Base-by-base conservation (phyloP, 2,113 vertebrate species). In the Oncorhynchus masou region DNA sequence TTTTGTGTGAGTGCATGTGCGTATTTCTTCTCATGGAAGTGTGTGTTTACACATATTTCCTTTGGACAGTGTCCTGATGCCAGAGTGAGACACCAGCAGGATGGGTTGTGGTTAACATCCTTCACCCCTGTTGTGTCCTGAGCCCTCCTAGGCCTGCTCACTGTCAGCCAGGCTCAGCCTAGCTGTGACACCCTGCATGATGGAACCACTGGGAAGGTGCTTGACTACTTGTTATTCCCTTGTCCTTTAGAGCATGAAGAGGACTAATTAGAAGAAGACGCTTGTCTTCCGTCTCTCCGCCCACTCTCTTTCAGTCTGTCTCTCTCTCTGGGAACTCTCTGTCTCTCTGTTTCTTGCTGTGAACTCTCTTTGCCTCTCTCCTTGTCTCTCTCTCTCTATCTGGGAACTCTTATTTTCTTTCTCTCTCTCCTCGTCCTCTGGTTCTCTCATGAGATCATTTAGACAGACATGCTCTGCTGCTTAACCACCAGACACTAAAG, bases 21-120 rank as follows among this genome's bases (percentile, higher is more conserved):
- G 39, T 11, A 45, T 45, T 45, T 12, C 39, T 12, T 45, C 39
- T 45, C 39, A 45, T 45, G 39, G 39, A 45, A 45, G 39, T 45
- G 9, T 85, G 82, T 90, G 88, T 92, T 90, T 90, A 90, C 86
- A 84, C 82, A 85, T 90, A 68, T 82, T 82, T 89, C 83, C 85
- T 82, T 88, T 91, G 88, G 89, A 92, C 87, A 90, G 86, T 88
- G 89, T 92, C 90, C 90, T 34, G 73, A 80, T 85, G 19, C 39
- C 19, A 7, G 78, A 71, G 78, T 88, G 87, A 84, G 88, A 62
- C 45, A 67, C 25, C 24, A 22, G 24, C 12, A 27, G 25, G 24
- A 25, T 45, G 8, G 39, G 39, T 45, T 90, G 83, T 8, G 77
- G 86, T 87, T 85, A 87, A 88, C 85, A 88, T 83, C 83, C 65